Conservation (phyloP, 1,140 invertebrate species). For the Mesaphorura yosii region DNA sequence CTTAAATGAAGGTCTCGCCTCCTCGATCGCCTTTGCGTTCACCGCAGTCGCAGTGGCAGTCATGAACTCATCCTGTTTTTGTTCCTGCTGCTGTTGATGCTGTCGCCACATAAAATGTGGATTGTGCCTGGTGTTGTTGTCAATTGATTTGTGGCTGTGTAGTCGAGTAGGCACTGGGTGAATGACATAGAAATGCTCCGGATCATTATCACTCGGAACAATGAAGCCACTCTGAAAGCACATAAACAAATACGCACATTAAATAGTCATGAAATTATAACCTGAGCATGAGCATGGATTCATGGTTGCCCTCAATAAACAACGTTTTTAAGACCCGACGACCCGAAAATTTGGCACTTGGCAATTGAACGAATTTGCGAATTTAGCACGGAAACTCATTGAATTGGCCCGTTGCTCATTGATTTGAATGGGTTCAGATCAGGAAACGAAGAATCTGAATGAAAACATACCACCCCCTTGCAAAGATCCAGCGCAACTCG, state of each 20-base stretch:
- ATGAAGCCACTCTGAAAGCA: slow-evolving; percentile 34
- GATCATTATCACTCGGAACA: slow-evolving; percentile 27
- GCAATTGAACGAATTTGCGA: not conserved
- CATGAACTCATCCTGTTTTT: too few species aligned
- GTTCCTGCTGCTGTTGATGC: too few species aligned
- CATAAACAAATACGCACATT: not conserved
- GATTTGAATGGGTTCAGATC: too few species aligned
- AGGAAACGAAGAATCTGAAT: too few species aligned
- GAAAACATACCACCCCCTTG: slow-evolving; percentile 27
- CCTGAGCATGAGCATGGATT: too few species aligned
- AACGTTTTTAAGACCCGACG: too few species aligned
- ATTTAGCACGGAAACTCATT: not conserved
- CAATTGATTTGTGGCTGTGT: not conserved
- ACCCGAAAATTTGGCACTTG: not conserved
- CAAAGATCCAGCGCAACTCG: slow-evolving; percentile 23
- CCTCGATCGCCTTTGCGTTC: too few species aligned
- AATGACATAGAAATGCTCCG: slow-evolving; percentile 32
- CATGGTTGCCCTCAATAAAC: too few species aligned
- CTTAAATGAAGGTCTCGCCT: too few species aligned
- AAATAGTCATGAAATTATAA: not conserved
- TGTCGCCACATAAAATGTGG: slow-evolving; percentile 28
- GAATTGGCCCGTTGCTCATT: not conserved
- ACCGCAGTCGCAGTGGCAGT: too few species aligned
- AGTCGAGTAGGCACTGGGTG: slow-evolving; percentile 33
- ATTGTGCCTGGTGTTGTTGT: slow-evolving; percentile 3